Conservation (phyloP, 2,113 vertebrate genomes). For the Circaetus gallicus region DNA sequence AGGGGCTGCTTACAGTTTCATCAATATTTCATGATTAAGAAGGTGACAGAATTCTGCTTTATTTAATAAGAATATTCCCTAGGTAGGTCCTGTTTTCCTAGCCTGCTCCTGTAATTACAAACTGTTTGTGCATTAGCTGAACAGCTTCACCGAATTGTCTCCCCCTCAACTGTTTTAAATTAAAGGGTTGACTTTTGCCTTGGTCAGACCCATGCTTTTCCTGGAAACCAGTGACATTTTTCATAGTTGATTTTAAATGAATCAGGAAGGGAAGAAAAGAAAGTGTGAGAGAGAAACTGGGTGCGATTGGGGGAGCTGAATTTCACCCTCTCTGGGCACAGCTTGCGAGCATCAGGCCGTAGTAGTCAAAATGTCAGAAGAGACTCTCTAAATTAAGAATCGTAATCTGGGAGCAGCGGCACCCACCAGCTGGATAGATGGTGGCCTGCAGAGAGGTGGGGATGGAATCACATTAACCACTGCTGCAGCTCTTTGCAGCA, state of each 20-base stretch:
- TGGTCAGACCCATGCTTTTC: not conserved
- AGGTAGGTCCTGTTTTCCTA: constrained; percentile 28
- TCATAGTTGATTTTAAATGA: constrained; percentile 11
- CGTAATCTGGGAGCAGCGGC: not conserved
- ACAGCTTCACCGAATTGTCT: not conserved
- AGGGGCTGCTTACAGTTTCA: constrained; percentile 62
- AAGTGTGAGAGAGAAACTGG: not conserved
- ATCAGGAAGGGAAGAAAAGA: not conserved
- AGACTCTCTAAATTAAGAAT: not conserved
- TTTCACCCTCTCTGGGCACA: constrained; percentile 21
- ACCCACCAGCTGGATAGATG: not conserved
- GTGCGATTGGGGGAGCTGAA: not conserved
- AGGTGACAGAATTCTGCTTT: constrained; percentile 70
- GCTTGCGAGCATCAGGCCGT: not conserved
- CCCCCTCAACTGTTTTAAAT: constrained; percentile 46
- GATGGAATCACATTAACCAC: not conserved
- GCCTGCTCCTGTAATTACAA: constrained; percentile 40
- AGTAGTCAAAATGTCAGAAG: constrained; percentile 23
- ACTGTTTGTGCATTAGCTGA: constrained; percentile 47
- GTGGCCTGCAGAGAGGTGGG: not conserved
- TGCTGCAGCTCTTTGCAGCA: not conserved
- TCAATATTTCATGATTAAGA: constrained; percentile 72
- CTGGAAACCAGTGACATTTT: constrained; percentile 14
- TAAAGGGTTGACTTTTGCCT: constrained; percentile 41
- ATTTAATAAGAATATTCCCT: constrained; percentile 68